These are phyloP conservation scores for Bothrops jararaca DNA, from an alignment of 2,113 vertebrate species.

Conservation along the genomic window DNA sequence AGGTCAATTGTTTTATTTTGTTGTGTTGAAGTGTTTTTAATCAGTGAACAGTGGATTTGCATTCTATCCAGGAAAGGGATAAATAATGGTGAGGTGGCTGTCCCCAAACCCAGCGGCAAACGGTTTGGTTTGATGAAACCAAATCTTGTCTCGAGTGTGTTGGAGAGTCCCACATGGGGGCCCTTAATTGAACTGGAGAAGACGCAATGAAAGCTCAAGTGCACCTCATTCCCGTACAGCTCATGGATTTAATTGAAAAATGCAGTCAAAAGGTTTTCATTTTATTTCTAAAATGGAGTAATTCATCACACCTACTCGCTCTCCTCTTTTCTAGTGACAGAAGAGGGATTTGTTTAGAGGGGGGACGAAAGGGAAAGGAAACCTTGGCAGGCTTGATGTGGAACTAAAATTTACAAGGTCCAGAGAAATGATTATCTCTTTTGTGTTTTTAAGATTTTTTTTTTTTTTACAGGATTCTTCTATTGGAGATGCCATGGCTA, in stretches of 20 bases:
- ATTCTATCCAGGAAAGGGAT: not conserved
- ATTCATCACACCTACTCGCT: constrained; percentile 21
- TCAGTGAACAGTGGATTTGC: not conserved
- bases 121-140: not conserved
- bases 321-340: constrained; percentile 9
- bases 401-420: not conserved
- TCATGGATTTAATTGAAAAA: constrained; percentile 19
- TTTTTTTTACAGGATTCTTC: not conserved
- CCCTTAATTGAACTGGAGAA: constrained; percentile 9
- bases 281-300: not conserved
- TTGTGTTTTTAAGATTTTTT: not conserved
- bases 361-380: too few relatives aligned
- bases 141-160: not conserved
- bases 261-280: constrained; percentile 25
- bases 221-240: not conserved
- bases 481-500: not conserved
- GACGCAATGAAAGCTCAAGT: not conserved
- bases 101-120: not conserved
- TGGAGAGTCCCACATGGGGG: not conserved
- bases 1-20: not conserved
- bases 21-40: not conserved
- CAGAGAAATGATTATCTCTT: not conserved
- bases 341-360: not conserved
- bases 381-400: not conserved
- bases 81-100: not conserved